phyloP scores from a whole-genome alignment of 2,797 vertebrate genomes.

The Tadarida brasiliensis region DNA sequence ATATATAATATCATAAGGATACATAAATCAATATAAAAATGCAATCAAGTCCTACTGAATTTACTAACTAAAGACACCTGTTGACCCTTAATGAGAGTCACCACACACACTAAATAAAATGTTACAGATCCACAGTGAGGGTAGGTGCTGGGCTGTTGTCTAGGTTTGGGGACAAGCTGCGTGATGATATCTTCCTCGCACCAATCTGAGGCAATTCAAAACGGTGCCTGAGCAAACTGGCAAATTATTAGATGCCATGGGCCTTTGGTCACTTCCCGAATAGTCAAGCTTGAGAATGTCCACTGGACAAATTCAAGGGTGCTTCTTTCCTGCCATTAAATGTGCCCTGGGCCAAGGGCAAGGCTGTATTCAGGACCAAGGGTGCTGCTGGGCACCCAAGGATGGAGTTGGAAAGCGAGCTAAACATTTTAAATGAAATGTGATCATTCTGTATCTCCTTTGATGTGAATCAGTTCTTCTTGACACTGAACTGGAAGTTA shows the following conservation, averaged over 20 bases:
- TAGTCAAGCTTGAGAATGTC: neutral
- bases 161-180: neutral
- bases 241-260: neutral
- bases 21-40: neutral
- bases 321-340: neutral
- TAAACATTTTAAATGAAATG: neutral
- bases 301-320: neutral
- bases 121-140: neutral
- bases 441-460: neutral
- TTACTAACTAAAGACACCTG: neutral
- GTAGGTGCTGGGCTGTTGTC: neutral
- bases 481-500: neutral
- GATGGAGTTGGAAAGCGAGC: neutral
- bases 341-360: neutral
- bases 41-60: neutral
- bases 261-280: constrained; percentile 1
- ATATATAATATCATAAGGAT: neutral
- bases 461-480: neutral
- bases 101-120: constrained; percentile 7
- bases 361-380: neutral
- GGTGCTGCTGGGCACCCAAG: neutral
- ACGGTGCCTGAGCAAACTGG: neutral
- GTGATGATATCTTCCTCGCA: neutral
- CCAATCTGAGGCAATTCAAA: neutral
- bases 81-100: neutral